These are phyloP conservation scores for Chalcis sispes DNA, from an alignment of 2,888 invertebrate genomes.

Conservation along the genomic window DNA sequence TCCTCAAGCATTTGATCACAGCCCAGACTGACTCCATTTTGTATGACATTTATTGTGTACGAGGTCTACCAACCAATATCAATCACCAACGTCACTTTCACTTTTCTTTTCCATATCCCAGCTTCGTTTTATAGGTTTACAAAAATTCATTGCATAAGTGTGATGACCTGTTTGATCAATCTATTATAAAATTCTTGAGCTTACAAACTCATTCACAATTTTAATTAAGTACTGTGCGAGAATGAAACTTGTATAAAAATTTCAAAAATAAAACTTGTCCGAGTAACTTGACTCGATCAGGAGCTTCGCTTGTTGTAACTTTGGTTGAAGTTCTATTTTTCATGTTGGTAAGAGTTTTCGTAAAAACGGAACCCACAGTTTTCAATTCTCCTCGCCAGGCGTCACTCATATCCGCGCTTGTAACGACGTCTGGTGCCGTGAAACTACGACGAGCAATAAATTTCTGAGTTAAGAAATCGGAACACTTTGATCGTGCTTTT, in stretches of 20 bases:
- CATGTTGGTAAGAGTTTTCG: constrained; percentile 28
- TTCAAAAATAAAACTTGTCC: too few relatives aligned
- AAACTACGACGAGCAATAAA: too few relatives aligned
- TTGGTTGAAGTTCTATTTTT: constrained; percentile 9
- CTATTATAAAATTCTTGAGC: too few relatives aligned
- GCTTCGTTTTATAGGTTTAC: not conserved
- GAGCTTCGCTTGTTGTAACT: too few relatives aligned
- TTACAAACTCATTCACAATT: too few relatives aligned
- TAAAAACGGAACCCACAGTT: not conserved
- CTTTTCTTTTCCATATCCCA: not conserved
- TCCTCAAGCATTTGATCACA: constrained; percentile 48
- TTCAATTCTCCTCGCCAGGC: constrained; percentile 49
- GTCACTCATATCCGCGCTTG: constrained; percentile 35
- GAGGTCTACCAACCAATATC: constrained; percentile 43
- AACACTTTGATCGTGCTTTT: not conserved
- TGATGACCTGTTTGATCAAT: not conserved
- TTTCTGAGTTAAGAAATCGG: not conserved
- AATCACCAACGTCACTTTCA: not conserved
- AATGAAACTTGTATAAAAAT: too few relatives aligned
- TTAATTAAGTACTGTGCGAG: too few relatives aligned
- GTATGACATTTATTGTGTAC: constrained; percentile 17
- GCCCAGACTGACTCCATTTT: constrained; percentile 47
- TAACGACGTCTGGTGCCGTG: constrained; percentile 47
- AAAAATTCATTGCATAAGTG: not conserved
- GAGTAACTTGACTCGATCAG: too few relatives aligned